A percentile compares a stretch with the other conserved stretches of the same genome.
These are phyloP conservation scores for Tokudaia tokunoshimensis DNA, from an alignment of 2,797 vertebrate genomes.

Conservation along the genomic window DNA sequence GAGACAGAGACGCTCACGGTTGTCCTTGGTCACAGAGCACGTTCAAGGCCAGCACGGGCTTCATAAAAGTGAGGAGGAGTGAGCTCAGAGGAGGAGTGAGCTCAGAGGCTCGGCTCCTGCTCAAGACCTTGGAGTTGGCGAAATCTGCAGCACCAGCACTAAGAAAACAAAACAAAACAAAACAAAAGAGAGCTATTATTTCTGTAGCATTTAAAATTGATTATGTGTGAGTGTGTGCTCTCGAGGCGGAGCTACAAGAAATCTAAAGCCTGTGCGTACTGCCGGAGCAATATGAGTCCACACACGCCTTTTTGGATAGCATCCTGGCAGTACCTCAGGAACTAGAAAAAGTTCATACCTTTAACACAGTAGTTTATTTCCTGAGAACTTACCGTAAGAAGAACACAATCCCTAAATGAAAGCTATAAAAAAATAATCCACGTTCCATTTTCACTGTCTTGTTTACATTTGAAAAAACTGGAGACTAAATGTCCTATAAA, in stretches of 20 bases:
- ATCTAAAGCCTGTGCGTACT: background rate
- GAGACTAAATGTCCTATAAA: slow-evolving; percentile 18
- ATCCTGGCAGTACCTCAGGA: slow-evolving; percentile 15
- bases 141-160: background rate
- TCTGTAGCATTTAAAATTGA: slow-evolving; percentile 33
- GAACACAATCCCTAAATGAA: slow-evolving; percentile 41
- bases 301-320: slow-evolving; percentile 17
- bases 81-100: too few species aligned
- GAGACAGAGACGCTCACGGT: background rate
- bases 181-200: background rate
- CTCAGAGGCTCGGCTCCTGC: background rate
- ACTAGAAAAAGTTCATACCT: slow-evolving; percentile 23
- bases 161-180: background rate
- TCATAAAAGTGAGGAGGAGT: background rate
- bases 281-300: background rate
- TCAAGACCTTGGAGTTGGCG: background rate
- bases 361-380: slow-evolving; percentile 13
- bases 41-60: too few species aligned
- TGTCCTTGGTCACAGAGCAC: background rate
- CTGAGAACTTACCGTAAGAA: slow-evolving; percentile 48
- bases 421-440: slow-evolving; percentile 14
- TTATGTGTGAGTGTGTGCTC: background rate
- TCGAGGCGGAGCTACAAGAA: slow-evolving; percentile 46
- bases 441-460: slow-evolving; percentile 35
- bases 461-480: slow-evolving; percentile 52